These are phyloP conservation scores for Caenorhabditis angaria DNA, from an alignment of 2,888 invertebrate genomes.

Conservation along the genomic window DNA sequence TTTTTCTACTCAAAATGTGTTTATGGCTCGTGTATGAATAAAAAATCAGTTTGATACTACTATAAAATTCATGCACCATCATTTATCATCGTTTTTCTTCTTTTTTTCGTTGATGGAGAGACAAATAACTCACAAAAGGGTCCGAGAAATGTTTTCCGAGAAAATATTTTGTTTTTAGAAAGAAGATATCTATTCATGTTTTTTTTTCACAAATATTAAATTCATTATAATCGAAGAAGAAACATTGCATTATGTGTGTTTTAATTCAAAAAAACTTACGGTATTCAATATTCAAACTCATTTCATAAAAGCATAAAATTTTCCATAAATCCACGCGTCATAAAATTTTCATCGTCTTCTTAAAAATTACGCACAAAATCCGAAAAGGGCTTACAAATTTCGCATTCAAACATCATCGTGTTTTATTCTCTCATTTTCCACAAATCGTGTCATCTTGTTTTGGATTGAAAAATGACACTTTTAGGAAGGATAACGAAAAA, in stretches of 20 bases:
- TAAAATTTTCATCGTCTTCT: background rate
- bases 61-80: background rate
- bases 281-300: too few species aligned
- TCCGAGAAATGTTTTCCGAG: background rate
- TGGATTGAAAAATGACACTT: background rate
- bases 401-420: background rate
- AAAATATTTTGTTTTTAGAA: too few species aligned
- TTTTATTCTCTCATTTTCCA: background rate
- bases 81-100: background rate
- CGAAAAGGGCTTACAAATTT: too few species aligned
- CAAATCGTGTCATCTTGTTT: background rate
- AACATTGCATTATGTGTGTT: too few species aligned
- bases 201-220: too few species aligned
- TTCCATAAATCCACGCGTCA: background rate
- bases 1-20: background rate
- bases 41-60: conserved; percentile 2
- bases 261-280: too few species aligned
- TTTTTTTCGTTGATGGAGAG: too few species aligned
- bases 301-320: background rate
- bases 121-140: background rate
- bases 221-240: too few species aligned
- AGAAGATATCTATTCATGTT: too few species aligned
- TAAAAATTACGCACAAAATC: background rate
- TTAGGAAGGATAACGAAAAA: background rate
- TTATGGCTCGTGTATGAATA: background rate